These are phyloP conservation scores for Brachyrhaphis roseni DNA, from an alignment of 2,797 vertebrate species.

Conservation along the genomic window DNA sequence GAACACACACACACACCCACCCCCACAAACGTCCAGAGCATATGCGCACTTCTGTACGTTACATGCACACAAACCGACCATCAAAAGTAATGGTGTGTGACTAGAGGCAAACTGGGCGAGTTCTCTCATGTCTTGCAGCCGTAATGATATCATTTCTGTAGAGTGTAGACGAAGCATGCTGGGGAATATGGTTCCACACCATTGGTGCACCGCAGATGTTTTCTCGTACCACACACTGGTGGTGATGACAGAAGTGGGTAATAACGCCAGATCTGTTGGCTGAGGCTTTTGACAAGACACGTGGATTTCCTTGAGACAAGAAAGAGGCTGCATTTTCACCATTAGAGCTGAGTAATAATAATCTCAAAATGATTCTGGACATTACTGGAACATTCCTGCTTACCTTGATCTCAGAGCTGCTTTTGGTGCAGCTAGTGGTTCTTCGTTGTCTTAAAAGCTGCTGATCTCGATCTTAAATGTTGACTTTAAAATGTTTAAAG, in stretches of 20 bases:
- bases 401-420: neutral
- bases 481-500: neutral
- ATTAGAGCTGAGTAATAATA: neutral
- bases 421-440: neutral
- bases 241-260: conserved; percentile 42
- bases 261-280: conserved; percentile 42
- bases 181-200: conserved; percentile 65
- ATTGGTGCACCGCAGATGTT: conserved; percentile 43
- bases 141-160: conserved; percentile 54
- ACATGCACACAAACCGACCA: conserved; percentile 21
- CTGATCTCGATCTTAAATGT: neutral
- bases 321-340: conserved; percentile 11
- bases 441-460: neutral
- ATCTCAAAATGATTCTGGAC: neutral
- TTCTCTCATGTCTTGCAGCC: conserved; percentile 61
- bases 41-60: neutral
- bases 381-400: neutral
- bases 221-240: conserved; percentile 16
- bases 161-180: conserved; percentile 59
- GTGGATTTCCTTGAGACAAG: conserved; percentile 29
- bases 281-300: conserved; percentile 29
- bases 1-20: neutral
- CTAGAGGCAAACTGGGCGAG: conserved; percentile 47
- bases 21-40: neutral
- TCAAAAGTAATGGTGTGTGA: conserved; percentile 74